Conservation (phyloP, 2,888 invertebrate genomes). For the Idaea aversata region DNA sequence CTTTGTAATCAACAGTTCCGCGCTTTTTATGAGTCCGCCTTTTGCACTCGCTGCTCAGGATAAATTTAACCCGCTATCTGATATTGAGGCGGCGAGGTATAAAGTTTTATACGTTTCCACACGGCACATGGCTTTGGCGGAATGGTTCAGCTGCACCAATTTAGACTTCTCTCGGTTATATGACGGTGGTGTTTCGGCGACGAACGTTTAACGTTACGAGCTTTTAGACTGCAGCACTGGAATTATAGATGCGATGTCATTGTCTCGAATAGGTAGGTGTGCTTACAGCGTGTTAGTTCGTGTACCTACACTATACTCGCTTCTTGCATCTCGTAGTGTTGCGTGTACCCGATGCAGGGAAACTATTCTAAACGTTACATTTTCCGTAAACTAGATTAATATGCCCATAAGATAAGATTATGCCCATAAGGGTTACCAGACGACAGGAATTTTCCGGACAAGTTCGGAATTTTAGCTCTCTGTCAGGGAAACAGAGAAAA, state of each 20-base stretch:
- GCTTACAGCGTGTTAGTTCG: background rate
- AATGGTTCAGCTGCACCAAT: constrained; percentile 31
- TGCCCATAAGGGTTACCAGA: constrained; percentile 14
- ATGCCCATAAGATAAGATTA: constrained; percentile 29
- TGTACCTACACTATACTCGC: too few relatives aligned
- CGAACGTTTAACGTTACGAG: constrained; percentile 2
- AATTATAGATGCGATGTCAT: background rate
- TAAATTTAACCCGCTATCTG: constrained; percentile 70
- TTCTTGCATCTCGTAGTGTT: background rate
- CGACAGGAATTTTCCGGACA: too few relatives aligned
- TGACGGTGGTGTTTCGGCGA: constrained; percentile 2
- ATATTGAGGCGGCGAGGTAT: constrained; percentile 53
- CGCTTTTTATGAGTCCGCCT: constrained; percentile 74
- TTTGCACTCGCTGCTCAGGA: constrained; percentile 60
- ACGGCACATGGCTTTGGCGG: constrained; percentile 26
- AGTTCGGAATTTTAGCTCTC: too few relatives aligned
- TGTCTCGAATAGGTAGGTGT: background rate
- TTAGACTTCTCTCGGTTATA: constrained; percentile 13
- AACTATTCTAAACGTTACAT: constrained; percentile 36
- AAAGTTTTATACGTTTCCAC: constrained; percentile 44
- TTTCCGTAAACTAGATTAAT: constrained; percentile 48
- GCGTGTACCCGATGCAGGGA: background rate
- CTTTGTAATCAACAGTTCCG: constrained; percentile 74
- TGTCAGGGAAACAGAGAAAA: too few relatives aligned
- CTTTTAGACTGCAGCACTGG: background rate